Evolutionary conservation across 2,797 vertebrate species (phyloP).

Genomic region (Microtus agrestis): DNA sequence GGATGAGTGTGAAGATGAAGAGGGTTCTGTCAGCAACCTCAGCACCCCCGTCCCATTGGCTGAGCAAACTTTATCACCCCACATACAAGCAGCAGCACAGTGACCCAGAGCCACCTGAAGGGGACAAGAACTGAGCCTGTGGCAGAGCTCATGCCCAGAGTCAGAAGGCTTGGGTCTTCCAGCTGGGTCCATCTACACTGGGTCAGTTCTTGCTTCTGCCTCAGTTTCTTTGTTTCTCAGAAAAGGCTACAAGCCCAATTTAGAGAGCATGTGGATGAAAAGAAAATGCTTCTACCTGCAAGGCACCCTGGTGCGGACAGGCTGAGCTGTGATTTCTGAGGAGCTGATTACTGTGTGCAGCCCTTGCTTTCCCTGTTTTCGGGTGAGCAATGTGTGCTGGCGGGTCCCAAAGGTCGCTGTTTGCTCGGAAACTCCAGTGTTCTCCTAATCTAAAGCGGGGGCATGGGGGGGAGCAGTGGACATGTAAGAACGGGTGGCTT

Average conservation of each 20-base stretch:
- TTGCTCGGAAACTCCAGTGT: constrained; percentile 11
- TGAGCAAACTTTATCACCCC: rapidly evolving
- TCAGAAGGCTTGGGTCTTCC: not conserved
- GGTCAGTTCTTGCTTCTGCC: not conserved
- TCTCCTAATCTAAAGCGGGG: not conserved
- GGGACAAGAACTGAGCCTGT: rapidly evolving
- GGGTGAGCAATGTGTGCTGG: not conserved
- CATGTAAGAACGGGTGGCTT: not conserved
- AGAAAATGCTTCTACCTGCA: too few relatives aligned
- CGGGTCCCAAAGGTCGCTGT: not conserved
- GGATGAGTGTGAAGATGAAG: not conserved
- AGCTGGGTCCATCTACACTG: rapidly evolving
- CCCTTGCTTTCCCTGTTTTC: not conserved
- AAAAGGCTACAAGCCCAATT: not conserved
- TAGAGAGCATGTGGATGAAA: not conserved
- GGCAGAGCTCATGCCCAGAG: too few relatives aligned
- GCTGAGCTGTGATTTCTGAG: rapidly evolving
- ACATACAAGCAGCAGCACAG: rapidly evolving
- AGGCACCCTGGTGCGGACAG: rapidly evolving
- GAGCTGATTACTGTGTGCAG: not conserved
- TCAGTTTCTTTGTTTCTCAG: not conserved
- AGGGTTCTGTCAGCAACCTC: not conserved
- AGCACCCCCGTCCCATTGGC: not conserved
- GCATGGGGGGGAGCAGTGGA: too few relatives aligned
- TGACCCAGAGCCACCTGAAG: rapidly evolving